Percentiles rank a stretch among this genome's conserved stretches.
These are phyloP conservation scores for Ophion obscuratus DNA, from an alignment of 2,888 invertebrate genomes.

Conservation along the genomic window DNA sequence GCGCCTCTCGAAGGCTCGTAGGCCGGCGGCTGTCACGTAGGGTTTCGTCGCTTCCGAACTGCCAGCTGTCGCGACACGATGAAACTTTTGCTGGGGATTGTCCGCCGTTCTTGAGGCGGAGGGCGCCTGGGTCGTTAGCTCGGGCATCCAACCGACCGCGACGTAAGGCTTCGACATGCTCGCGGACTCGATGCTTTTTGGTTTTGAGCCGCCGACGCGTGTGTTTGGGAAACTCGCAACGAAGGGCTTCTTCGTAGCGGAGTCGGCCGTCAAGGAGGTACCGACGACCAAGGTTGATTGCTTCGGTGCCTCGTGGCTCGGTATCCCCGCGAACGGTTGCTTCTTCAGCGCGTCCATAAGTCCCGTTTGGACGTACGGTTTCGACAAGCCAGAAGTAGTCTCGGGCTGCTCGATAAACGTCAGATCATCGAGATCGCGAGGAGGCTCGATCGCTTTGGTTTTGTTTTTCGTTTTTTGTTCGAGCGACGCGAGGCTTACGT, in stretches of 20 bases:
- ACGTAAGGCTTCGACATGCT: slow-evolving; percentile 74
- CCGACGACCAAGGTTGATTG: slow-evolving; percentile 63
- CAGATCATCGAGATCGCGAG: slow-evolving; percentile 69
- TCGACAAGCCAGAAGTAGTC: slow-evolving; percentile 56
- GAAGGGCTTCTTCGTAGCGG: slow-evolving; percentile 70
- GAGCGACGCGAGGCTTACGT: slow-evolving; percentile 76
- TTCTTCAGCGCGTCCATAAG: slow-evolving; percentile 73
- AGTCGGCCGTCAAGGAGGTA: slow-evolving; percentile 68
- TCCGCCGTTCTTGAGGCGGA: slow-evolving; percentile 9
- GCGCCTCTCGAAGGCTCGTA: slow-evolving; percentile 73
- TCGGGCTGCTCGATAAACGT: slow-evolving; percentile 68
- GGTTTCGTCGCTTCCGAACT: slow-evolving; percentile 46
- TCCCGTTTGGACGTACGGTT: slow-evolving; percentile 79
- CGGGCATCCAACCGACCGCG: slow-evolving; percentile 75
- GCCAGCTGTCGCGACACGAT: neutral
- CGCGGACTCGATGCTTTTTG: slow-evolving; percentile 47
- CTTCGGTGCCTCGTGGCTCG: slow-evolving; percentile 35
- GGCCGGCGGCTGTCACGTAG: slow-evolving; percentile 73
- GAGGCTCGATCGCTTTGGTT: slow-evolving; percentile 63
- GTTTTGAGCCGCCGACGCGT: slow-evolving; percentile 34
- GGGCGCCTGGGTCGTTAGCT: slow-evolving; percentile 63
- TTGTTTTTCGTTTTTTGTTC: slow-evolving; percentile 75
- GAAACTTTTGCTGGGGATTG: slow-evolving; percentile 14
- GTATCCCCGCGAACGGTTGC: slow-evolving; percentile 34
- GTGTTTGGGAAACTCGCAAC: slow-evolving; percentile 70